phyloP scores from a whole-genome alignment of 2,113 vertebrate species.

The Triplophysa rosa region DNA sequence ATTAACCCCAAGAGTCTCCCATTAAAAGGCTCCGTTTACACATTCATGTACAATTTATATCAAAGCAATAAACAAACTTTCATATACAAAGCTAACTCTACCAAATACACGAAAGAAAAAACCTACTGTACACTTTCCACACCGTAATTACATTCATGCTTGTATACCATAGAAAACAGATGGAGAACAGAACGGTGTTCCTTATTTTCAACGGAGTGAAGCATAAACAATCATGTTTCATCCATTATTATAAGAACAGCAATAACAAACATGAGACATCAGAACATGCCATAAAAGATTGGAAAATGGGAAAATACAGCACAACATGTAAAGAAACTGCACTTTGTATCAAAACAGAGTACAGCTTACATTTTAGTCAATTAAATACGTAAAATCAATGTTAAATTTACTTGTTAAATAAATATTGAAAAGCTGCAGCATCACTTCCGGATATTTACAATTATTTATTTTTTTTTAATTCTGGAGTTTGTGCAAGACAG shows the following conservation, averaged over 20 bases:
- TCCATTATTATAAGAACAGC: not conserved
- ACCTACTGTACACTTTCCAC: not conserved
- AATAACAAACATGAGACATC: too few species aligned
- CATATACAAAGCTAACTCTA: not conserved
- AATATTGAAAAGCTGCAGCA: not conserved
- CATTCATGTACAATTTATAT: not conserved
- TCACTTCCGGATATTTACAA: not conserved
- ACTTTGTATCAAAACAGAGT: not conserved
- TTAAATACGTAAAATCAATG: slow-evolving; percentile 1
- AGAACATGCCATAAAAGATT: not conserved
- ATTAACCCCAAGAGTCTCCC: not conserved
- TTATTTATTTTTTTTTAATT: not conserved
- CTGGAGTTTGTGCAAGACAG: not conserved
- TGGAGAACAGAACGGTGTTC: not conserved
- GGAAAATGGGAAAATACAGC: not conserved
- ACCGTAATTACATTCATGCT: not conserved
- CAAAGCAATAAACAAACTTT: not conserved
- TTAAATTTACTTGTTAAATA: not conserved
- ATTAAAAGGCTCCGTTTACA: not conserved
- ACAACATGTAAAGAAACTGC: not conserved
- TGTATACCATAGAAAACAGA: not conserved
- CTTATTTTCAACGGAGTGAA: not conserved
- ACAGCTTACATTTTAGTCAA: not conserved
- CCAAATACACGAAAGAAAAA: not conserved
- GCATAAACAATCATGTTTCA: not conserved